Evolutionary conservation across 2,888 invertebrate species (phyloP).

Genomic region (Cyrtodaria siliqua): DNA sequence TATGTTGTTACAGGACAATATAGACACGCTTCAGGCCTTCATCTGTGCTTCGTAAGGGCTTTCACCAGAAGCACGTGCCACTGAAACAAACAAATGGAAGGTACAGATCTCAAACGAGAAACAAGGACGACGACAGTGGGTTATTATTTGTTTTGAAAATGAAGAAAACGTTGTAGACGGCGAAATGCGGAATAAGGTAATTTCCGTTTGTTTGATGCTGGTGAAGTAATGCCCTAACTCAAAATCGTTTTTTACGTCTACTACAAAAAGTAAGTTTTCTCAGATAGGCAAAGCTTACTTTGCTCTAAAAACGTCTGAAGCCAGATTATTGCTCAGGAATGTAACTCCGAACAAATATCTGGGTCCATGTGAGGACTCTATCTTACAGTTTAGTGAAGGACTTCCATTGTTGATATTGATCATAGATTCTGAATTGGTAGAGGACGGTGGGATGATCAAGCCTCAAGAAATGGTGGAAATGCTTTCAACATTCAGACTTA

Average conservation of each 20-base stretch:
- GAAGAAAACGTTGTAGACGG: constrained; percentile 64
- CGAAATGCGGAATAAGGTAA: constrained; percentile 33
- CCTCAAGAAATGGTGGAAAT: constrained; percentile 64
- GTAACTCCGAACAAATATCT: constrained; percentile 53
- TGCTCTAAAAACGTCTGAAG: constrained; percentile 46
- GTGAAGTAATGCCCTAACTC: constrained; percentile 39
- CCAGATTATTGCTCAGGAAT: constrained; percentile 43
- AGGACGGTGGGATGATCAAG: constrained; percentile 48
- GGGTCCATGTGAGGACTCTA: constrained; percentile 50
- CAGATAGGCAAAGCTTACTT: constrained; percentile 17
- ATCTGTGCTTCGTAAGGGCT: constrained; percentile 37
- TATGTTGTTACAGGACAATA: constrained; percentile 21
- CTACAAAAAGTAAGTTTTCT: constrained; percentile 43
- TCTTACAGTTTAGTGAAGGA: constrained; percentile 62
- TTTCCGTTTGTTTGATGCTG: constrained; percentile 27
- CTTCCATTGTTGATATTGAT: constrained; percentile 65
- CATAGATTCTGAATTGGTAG: constrained; percentile 61
- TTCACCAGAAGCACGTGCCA: constrained; percentile 16
- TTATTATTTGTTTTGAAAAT: constrained; percentile 67
- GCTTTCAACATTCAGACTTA: constrained; percentile 51
- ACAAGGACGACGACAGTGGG: not conserved
- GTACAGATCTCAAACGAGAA: not conserved
- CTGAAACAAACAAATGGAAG: constrained; percentile 18
- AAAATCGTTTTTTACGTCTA: constrained; percentile 65
- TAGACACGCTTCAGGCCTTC: constrained; percentile 17